Evolutionary conservation across 1,140 invertebrate species (phyloP), one percentile per base, ranked within the genome.

Genomic region (Anthonomus grandis): DNA sequence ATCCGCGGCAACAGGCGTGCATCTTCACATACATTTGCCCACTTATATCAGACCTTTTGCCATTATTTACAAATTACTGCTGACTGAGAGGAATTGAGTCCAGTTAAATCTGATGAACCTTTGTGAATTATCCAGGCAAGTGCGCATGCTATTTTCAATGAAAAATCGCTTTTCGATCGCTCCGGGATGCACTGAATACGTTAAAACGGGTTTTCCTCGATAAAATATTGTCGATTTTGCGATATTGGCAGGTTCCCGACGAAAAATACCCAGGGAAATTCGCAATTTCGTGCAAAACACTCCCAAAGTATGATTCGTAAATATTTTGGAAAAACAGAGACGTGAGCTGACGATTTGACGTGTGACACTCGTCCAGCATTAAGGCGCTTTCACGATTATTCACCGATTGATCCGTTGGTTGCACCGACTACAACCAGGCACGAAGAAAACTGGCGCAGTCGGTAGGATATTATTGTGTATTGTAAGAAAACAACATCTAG

Each of bases 11-110:
- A 44, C 25, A 61, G 57, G 57, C 57, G 38, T n/a, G n/a, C n/a
- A n/a, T n/a, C n/a, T n/a, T n/a, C n/a, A 50, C 58, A 62, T 49
- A 59, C 60, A 62, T 50, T 50, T 51, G 44, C 45, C 37, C 21
- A 51, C n/a, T n/a, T n/a, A n/a, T n/a, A n/a, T n/a, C n/a, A 49
- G 23, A 22, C 42, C 24, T 18, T 47, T 56, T 62, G 60, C 55
- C 60, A 62, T 62, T 48, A 48, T 58, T 53, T 44, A 46, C 24
- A 61, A 57, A 37, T 55, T 58, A 62, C 60, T 54, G 60, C 56
- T 62, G 60, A 62, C 60, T 62, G 52, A 41, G 50, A 44, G 49
- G 45, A 48, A 39, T 46, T 23, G 24, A 47, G 52, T 55, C 54
- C 54, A 50, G 31, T 50, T 13, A 17, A 22, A 19, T 23, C 15